phyloP scores from a whole-genome alignment of 2,113 vertebrate species.

The Crotalus horridus region DNA sequence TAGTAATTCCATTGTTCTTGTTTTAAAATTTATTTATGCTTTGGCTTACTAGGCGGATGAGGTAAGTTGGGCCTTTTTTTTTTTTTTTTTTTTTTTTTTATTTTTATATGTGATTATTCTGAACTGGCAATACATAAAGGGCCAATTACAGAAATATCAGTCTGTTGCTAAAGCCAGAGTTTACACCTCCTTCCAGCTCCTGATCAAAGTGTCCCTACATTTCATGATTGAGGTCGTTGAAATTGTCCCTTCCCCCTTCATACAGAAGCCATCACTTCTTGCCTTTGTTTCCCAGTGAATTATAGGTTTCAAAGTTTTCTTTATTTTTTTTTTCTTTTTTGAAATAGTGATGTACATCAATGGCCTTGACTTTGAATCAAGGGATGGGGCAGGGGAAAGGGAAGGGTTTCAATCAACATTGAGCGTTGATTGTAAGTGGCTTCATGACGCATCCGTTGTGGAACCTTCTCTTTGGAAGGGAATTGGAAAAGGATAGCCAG shows the following conservation, averaged over 20 bases:
- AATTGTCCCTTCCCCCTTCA: conserved; percentile 42
- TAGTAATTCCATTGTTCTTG: conserved; percentile 97
- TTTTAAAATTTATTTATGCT: conserved; percentile 87
- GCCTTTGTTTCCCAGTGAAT: conserved; percentile 79
- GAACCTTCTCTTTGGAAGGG: conserved; percentile 37
- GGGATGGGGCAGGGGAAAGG: conserved; percentile 49
- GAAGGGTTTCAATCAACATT: conserved; percentile 64
- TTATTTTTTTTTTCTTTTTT: background rate
- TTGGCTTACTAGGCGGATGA: conserved; percentile 98
- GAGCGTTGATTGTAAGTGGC: conserved; percentile 56
- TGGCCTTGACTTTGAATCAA: conserved; percentile 74
- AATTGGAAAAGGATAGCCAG: conserved; percentile 55
- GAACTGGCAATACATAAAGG: conserved; percentile 97
- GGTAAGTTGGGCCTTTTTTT: conserved; percentile 87
- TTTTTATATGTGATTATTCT: conserved; percentile 90
- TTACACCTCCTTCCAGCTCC: conserved; percentile 83
- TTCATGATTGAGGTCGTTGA: conserved; percentile 73
- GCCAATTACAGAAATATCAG: conserved; percentile 96
- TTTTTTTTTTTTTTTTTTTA: background rate
- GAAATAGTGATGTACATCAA: conserved; percentile 51
- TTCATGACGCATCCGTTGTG: conserved; percentile 50
- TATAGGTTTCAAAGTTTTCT: conserved; percentile 48
- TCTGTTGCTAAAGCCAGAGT: conserved; percentile 86
- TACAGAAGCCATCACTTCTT: background rate
- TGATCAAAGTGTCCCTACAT: conserved; percentile 75